Evolutionary conservation across 2,888 invertebrate genomes (phyloP), one percentile per base, ranked within the genome.

Genomic region (Argyra leucocephala): DNA sequence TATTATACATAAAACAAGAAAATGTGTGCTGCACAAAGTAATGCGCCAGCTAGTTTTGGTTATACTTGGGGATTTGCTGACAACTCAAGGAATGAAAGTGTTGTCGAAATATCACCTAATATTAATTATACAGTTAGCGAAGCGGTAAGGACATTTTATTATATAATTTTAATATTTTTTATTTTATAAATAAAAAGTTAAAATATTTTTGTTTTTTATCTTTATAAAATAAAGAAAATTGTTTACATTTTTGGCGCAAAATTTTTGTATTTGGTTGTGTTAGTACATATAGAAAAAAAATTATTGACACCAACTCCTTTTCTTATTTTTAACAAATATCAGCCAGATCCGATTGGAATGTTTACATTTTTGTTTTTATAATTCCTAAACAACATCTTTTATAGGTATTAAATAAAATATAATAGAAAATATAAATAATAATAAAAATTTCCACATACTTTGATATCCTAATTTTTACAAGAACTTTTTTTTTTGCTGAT

Each of bases 11-110:
- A 31, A 31, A 31, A 31, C 12, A 10, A 31, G 22, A 67, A 70
- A 65, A 79, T 79, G 79, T 79, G 79, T 76, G 80, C 80, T 72
- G 80, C 80, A 69, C 80, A 80, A 73, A 78, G 79, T 71, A 80
- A 80, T 72, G 77, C 80, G 69, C 76, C 76, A 71, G 75, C 78
- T 63, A 74, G 75, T 74, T 80, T 80, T 70, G 80, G 80, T 71
- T 80, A 80, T 70, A 75, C 80, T 70, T 80, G 80, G 80, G 77
- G 79, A 67, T 80, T 80, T 72, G 74, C 80, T 70, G 80, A 79
- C 73, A 80, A 79, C 73, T 75, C 76, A 67, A 76, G 76, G 67
- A 74, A 78, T 69, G 80, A 80, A 72, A 78, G 78, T 67, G 79
- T 80, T 66, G 76, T 80, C 71, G 80, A 80, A 73, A 80, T 80